Evolutionary conservation across 2,888 invertebrate genomes (phyloP).

Genomic region (Cancer borealis): DNA sequence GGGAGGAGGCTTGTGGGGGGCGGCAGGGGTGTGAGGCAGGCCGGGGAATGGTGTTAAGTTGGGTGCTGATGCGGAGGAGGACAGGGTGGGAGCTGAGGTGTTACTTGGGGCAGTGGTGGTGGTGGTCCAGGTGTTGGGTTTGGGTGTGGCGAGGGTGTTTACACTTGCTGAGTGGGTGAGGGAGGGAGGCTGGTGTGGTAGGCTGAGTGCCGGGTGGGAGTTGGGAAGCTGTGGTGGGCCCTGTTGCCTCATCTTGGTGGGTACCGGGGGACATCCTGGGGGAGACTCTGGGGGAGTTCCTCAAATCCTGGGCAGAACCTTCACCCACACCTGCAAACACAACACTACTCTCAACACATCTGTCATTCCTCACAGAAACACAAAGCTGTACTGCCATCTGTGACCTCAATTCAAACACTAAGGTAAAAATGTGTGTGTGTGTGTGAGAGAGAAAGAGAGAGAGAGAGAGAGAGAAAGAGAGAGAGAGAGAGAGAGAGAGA

Average conservation of each 20-base stretch:
- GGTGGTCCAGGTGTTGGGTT: background rate
- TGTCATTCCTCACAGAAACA: background rate
- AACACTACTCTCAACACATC: slow-evolving; percentile 24
- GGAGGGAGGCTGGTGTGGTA: slow-evolving; percentile 39
- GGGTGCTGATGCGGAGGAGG: background rate
- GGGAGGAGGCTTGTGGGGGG: background rate
- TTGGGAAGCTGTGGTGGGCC: background rate
- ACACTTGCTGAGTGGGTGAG: slow-evolving; percentile 25
- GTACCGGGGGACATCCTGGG: slow-evolving; percentile 63
- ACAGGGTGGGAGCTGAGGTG: background rate
- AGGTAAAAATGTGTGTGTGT: background rate
- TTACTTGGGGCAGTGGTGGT: background rate
- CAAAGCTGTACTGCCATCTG: background rate
- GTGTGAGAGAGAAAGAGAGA: background rate
- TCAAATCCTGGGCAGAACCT: slow-evolving; percentile 31
- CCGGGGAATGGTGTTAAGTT: background rate
- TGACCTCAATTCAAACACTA: background rate
- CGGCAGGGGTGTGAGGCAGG: background rate
- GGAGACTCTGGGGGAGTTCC: slow-evolving; percentile 54
- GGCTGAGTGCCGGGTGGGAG: background rate
- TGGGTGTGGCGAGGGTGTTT: background rate
- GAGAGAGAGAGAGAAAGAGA: background rate
- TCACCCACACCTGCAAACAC: slow-evolving; percentile 58
- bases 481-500: no score
- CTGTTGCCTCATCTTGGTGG: background rate